These are phyloP conservation scores for Oscheius sp. DNA, from an alignment of 2,888 invertebrate species.

Conservation along the genomic window DNA sequence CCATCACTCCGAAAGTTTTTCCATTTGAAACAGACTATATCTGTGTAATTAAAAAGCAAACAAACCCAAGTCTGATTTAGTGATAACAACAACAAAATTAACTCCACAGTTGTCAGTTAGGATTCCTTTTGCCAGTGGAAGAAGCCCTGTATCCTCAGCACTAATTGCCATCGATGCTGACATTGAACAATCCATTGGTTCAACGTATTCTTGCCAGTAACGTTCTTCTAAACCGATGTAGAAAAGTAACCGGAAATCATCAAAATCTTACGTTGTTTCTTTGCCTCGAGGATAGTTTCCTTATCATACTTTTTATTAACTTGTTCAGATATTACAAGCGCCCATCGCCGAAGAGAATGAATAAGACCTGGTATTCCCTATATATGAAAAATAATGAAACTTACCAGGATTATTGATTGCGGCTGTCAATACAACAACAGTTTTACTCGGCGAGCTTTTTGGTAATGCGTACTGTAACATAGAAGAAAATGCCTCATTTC, in stretches of 20 bases:
- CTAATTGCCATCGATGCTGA: conserved; percentile 51
- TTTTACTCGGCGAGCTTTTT: conserved; percentile 52
- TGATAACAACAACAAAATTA: conserved; percentile 66
- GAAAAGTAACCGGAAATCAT: not conserved
- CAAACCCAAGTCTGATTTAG: conserved; percentile 66
- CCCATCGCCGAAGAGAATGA: conserved; percentile 66
- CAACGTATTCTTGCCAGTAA: conserved; percentile 72
- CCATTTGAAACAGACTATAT: not conserved
- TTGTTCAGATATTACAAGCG: conserved; percentile 58
- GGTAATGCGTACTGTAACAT: conserved; percentile 64
- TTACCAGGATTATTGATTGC: conserved; percentile 67
- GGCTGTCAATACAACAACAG: conserved; percentile 61
- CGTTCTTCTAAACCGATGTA: conserved; percentile 57
- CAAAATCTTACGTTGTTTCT: conserved; percentile 55
- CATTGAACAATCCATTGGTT: conserved; percentile 65
- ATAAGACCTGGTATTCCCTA: conserved; percentile 46
- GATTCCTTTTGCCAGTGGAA: conserved; percentile 65
- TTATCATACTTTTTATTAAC: conserved; percentile 60
- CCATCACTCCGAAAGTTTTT: too few species aligned
- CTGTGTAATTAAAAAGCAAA: too few species aligned
- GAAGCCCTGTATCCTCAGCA: conserved; percentile 55
- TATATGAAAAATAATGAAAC: not conserved
- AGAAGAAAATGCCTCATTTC: conserved; percentile 60
- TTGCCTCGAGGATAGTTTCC: conserved; percentile 57
- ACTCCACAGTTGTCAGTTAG: conserved; percentile 68